Evolutionary conservation across 2,797 vertebrate species (phyloP), one percentile per base, ranked within the genome.

Genomic region (Gallinago nigripennis): DNA sequence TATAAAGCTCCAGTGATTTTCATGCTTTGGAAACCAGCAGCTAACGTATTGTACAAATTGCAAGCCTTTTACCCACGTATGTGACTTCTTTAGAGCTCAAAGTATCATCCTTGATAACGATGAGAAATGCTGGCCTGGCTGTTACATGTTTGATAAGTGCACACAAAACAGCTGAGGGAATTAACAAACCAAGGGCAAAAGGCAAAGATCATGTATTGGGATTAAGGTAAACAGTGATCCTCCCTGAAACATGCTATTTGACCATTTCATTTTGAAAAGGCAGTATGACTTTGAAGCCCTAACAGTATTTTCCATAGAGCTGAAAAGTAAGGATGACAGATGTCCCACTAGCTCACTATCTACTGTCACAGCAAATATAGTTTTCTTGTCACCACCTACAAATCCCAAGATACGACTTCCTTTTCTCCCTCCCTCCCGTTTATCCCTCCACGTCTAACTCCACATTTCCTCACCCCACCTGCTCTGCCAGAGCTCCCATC

Each of bases 351-450:
- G 84, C 48, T 91, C 57, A 50, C 82, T 75, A 48, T 31, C 68
- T 76, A 73, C 82, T 66, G 66, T 70, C 95, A 79, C 24, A 86
- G 85, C 66, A 96, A 56, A 94, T 60, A 90, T 65, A 84, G 73
- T 73, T 88, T 95, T 73, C 91, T 82, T 91, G 80, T 94, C 95
- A 96, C 82, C 94, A 92, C 89, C 89, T 94, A 89, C 91, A 94
- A 95, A 94, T 94, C 77, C 92, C 77, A 84, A 82, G 76, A 91
- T 92, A 79, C 2, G 19, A 60, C 84, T 90, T 91, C 46, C 33
- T 91, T 72, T 78, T 39, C 83, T 79, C n/a, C n/a, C 90, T 72
- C 11, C 39, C 23, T 90, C 43, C 54, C 35, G 3, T 91, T 91
- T 82, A 86, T 73, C 58, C 65, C n/a, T 88, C 65, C 46, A 39